Evolutionary conservation across 30 jellyfish, hydroid and myxozoan genomes (phyloP).

Genomic region (Hydractinia symbiolongicarpus): DNA sequence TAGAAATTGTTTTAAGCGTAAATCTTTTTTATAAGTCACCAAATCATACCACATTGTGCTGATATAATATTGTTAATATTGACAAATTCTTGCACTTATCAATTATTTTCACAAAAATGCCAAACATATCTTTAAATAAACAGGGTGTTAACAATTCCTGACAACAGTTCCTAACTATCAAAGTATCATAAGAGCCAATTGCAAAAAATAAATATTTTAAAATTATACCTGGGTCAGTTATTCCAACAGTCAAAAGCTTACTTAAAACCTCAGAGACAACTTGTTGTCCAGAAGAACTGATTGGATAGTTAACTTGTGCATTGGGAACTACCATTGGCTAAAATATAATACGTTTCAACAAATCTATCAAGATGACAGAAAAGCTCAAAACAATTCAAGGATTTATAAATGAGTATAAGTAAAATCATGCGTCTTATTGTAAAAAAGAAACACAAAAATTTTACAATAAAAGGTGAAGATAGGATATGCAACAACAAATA

Average conservation of each 20-base stretch:
- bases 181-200: not conserved
- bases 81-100: not conserved
- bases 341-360: not conserved
- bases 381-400: not conserved
- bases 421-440: not conserved
- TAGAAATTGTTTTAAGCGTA: too few species aligned
- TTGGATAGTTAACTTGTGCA: conserved; percentile 48
- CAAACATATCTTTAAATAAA: not conserved
- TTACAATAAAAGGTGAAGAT: not conserved
- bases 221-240: conserved; percentile 60
- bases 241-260: conserved; percentile 72
- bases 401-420: not conserved
- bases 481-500: not conserved
- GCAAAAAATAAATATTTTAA: not conserved
- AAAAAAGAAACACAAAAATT: too few species aligned
- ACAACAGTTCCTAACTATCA: not conserved
- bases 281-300: conserved; percentile 77
- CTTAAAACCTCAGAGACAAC: conserved; percentile 78
- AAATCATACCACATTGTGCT: too few species aligned
- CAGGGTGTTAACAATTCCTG: not conserved
- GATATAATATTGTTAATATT: too few species aligned
- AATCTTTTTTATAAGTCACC: too few species aligned
- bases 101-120: not conserved
- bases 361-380: not conserved
- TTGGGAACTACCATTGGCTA: conserved; percentile 91